phyloP scores from a whole-genome alignment of 2,888 invertebrate genomes.

The Agrilus cyanescens region DNA sequence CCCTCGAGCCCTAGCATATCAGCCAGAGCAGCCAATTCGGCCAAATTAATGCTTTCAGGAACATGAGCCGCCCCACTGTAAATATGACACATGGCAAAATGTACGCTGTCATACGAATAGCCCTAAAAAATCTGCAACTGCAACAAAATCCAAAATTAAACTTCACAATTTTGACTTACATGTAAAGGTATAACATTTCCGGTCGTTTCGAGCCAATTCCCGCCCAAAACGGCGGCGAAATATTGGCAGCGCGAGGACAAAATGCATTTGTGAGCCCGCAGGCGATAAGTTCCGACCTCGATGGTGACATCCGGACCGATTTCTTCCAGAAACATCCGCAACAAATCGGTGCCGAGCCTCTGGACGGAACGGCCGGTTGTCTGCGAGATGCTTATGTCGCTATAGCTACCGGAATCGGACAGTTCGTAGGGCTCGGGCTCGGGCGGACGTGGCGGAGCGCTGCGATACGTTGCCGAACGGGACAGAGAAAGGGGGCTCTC shows the following conservation, averaged over 20 bases:
- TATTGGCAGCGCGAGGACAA: slow-evolving; percentile 85
- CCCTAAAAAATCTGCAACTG: slow-evolving; percentile 8
- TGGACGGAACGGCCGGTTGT: slow-evolving; percentile 32
- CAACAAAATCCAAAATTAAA: neutral
- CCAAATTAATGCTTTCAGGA: slow-evolving; percentile 74
- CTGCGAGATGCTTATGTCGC: slow-evolving; percentile 11
- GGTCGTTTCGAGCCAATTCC: slow-evolving; percentile 59
- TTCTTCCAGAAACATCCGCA: slow-evolving; percentile 85
- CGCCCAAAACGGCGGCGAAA: slow-evolving; percentile 82
- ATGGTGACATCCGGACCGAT: slow-evolving; percentile 80
- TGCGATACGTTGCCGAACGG: slow-evolving; percentile 44
- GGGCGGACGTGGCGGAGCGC: slow-evolving; percentile 29
- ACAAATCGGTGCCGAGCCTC: slow-evolving; percentile 70
- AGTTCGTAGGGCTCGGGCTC: slow-evolving; percentile 29
- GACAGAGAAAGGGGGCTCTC: slow-evolving; percentile 50
- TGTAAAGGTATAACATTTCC: slow-evolving; percentile 76
- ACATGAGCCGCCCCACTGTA: slow-evolving; percentile 87
- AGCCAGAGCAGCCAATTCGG: slow-evolving; percentile 76
- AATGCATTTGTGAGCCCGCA: slow-evolving; percentile 87
- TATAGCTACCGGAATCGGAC: slow-evolving; percentile 21
- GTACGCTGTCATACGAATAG: slow-evolving; percentile 65
- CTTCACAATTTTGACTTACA: slow-evolving; percentile 42
- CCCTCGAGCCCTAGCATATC: slow-evolving; percentile 87
- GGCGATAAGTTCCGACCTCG: slow-evolving; percentile 69
- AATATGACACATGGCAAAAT: slow-evolving; percentile 86